These are phyloP conservation scores for Metallyticus violacea DNA, from an alignment of 2,888 invertebrate species.

Conservation along the genomic window DNA sequence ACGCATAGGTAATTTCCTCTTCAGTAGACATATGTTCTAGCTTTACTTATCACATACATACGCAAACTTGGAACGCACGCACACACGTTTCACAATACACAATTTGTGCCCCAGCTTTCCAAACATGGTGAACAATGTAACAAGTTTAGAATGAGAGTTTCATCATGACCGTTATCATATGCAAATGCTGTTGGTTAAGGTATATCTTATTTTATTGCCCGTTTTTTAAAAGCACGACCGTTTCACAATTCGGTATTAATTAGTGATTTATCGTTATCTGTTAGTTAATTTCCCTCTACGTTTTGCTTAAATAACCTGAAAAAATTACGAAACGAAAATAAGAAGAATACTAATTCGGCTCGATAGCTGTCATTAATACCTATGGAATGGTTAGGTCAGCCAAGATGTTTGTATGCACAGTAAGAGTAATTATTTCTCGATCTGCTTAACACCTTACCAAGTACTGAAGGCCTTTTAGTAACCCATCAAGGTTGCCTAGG, in stretches of 20 bases:
- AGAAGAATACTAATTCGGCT: not conserved
- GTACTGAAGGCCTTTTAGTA: too few relatives aligned
- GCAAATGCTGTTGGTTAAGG: not conserved
- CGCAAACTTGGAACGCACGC: too few relatives aligned
- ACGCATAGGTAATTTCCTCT: too few relatives aligned
- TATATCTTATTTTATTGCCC: not conserved
- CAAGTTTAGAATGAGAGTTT: not conserved
- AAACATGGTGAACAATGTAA: not conserved
- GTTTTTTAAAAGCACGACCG: not conserved
- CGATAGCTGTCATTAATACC: too few relatives aligned
- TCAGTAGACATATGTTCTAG: too few relatives aligned
- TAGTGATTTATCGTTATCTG: not conserved
- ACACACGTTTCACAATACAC: not conserved
- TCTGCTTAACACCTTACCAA: not conserved
- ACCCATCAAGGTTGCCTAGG: not conserved
- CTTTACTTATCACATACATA: too few relatives aligned
- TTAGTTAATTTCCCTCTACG: not conserved
- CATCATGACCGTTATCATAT: not conserved
- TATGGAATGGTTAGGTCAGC: not conserved
- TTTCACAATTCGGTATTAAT: not conserved
- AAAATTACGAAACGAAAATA: not conserved
- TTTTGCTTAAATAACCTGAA: not conserved
- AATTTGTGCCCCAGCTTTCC: not conserved
- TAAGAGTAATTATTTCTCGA: not conserved
- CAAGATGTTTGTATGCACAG: not conserved